phyloP scores from a whole-genome alignment of 1,140 invertebrate species.

The Drosophila sechellia region DNA sequence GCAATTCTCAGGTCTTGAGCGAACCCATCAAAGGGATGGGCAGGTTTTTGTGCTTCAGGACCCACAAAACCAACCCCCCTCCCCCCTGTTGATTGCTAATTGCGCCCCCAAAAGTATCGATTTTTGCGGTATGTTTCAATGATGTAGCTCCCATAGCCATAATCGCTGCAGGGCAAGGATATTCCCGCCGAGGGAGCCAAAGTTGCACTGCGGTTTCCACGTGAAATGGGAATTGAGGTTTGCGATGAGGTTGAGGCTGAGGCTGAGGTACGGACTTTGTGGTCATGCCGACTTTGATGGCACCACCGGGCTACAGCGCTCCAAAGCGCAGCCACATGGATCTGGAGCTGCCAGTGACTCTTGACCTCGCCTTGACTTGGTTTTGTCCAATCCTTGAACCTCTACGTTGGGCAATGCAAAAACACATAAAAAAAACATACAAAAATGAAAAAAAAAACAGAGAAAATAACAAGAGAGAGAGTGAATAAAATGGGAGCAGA shows the following conservation, averaged over 20 bases:
- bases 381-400: conserved; percentile 66
- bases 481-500: conserved; percentile 6
- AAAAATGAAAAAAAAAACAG: too few relatives aligned
- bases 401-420: not conserved
- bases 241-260: not conserved
- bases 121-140: conserved; percentile 24
- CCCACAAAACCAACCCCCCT: not conserved
- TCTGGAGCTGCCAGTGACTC: conserved; percentile 22
- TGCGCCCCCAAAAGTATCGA: conserved; percentile 34
- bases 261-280: not conserved
- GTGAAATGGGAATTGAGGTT: not conserved
- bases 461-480: too few relatives aligned
- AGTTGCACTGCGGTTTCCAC: not conserved
- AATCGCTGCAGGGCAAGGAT: not conserved
- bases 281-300: conserved; percentile 1
- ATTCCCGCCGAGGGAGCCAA: not conserved
- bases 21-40: too few relatives aligned
- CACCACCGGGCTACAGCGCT: too few relatives aligned
- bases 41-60: too few relatives aligned
- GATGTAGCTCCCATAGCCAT: not conserved
- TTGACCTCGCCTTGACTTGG: conserved; percentile 67
- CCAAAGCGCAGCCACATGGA: not conserved
- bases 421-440: not conserved
- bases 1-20: conserved; percentile 1
- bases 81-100: conserved; percentile 30